Percentiles rank a stretch among this genome's conserved stretches.
Evolutionary conservation across 2,113 vertebrate genomes (phyloP).

Genomic region (Myanophis thanlyinensis): DNA sequence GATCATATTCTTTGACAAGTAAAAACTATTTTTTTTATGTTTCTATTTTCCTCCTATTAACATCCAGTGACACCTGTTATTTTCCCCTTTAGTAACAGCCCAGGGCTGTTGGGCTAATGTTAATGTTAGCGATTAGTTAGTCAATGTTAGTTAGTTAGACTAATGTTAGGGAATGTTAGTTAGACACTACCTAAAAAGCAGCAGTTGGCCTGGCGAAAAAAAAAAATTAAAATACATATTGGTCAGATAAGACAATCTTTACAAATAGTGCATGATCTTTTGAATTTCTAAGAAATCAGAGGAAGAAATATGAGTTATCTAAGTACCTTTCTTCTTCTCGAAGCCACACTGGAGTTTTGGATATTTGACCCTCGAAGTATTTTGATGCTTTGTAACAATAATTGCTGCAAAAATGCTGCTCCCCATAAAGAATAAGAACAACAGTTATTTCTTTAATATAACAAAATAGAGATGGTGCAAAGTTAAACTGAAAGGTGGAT

Average conservation of each 20-base stretch:
- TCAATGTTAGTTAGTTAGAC: too few species aligned
- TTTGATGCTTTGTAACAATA: conserved; percentile 97
- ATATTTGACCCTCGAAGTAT: conserved; percentile 88
- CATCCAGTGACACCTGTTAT: neutral
- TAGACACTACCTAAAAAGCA: too few species aligned
- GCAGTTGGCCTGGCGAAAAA: neutral
- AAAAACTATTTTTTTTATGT: neutral
- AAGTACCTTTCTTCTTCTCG: conserved; percentile 85
- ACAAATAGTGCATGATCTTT: neutral
- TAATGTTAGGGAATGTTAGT: too few species aligned
- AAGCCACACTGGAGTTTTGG: conserved; percentile 88
- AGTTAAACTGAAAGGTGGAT: neutral
- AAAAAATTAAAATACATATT: neutral
- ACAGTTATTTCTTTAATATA: neutral
- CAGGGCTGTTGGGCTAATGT: too few species aligned
- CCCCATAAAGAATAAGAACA: neutral
- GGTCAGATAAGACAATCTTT: neutral
- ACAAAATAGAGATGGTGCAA: neutral
- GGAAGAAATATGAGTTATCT: conserved; percentile 13
- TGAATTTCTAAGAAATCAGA: neutral
- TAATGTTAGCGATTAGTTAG: too few species aligned
- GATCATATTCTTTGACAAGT: neutral
- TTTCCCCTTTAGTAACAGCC: neutral
- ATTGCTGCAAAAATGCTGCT: conserved; percentile 92
- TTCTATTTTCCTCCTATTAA: neutral